A percentile compares a stretch with the other conserved stretches of the same genome.
Evolutionary conservation across 2,113 vertebrate genomes (phyloP).

Genomic region (Egretta garzetta): DNA sequence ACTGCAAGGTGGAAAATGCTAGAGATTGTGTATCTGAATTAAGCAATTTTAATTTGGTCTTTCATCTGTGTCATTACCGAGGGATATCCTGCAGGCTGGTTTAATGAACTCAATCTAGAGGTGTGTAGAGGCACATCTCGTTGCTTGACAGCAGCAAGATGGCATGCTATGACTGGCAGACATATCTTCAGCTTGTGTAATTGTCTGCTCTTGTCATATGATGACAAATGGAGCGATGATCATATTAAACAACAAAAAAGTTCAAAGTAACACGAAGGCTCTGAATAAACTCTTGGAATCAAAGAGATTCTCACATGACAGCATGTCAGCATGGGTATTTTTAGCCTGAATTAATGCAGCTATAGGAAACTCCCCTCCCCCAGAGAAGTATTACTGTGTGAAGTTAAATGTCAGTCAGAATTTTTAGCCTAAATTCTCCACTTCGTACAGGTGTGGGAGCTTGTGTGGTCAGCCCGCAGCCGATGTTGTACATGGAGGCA

Average conservation of each 20-base stretch:
- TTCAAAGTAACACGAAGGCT: slow-evolving; percentile 62
- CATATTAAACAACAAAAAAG: slow-evolving; percentile 70
- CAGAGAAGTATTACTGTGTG: background rate
- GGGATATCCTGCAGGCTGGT: slow-evolving; percentile 55
- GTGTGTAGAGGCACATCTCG: slow-evolving; percentile 56
- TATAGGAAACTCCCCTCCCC: slow-evolving; percentile 67
- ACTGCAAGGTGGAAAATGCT: slow-evolving; percentile 70
- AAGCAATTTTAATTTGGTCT: slow-evolving; percentile 67
- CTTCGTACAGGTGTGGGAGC: slow-evolving; percentile 31
- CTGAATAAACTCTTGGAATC: slow-evolving; percentile 67
- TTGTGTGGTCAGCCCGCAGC: background rate
- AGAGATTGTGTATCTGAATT: slow-evolving; percentile 31
- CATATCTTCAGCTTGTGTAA: slow-evolving; percentile 59
- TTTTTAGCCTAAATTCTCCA: slow-evolving; percentile 34
- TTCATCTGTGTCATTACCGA: slow-evolving; percentile 55
- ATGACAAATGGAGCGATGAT: slow-evolving; percentile 61
- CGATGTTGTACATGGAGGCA: background rate
- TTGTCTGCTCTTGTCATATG: slow-evolving; percentile 49
- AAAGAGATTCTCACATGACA: slow-evolving; percentile 67
- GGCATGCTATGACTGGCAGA: slow-evolving; percentile 68
- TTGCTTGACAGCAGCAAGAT: slow-evolving; percentile 60
- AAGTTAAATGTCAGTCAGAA: slow-evolving; percentile 47
- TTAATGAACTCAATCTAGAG: slow-evolving; percentile 66
- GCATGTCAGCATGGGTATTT: slow-evolving; percentile 65
- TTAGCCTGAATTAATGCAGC: slow-evolving; percentile 65